phyloP scores from a whole-genome alignment of 2,888 invertebrate species.

The Melanotus villosus region DNA sequence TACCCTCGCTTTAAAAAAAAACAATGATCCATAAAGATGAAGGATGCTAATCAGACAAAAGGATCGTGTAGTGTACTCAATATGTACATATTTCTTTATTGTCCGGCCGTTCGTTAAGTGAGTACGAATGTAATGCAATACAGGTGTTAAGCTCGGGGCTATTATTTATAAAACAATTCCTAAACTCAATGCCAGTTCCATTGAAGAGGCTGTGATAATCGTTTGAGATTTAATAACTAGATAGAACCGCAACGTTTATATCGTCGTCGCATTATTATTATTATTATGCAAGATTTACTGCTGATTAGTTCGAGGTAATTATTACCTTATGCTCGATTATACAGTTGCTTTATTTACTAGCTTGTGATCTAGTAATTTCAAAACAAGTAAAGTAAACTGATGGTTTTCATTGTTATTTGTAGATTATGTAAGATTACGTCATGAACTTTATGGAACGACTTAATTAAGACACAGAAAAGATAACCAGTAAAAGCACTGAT shows the following conservation, averaged over 20 bases:
- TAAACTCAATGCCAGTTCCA: slow-evolving; percentile 28
- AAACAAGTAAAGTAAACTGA: no score
- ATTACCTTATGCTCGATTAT: no score
- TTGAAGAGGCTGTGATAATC: slow-evolving; percentile 12
- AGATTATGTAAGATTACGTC: no score
- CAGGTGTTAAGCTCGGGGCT: slow-evolving; percentile 36
- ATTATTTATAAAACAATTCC: slow-evolving; percentile 28
- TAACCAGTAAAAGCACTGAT: no score
- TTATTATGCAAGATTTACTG: neutral
- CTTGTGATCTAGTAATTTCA: no score
- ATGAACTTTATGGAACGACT: no score
- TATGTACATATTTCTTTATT: slow-evolving; percentile 21
- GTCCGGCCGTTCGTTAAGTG: slow-evolving; percentile 13
- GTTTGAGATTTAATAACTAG: slow-evolving; percentile 5
- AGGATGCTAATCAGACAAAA: slow-evolving; percentile 23
- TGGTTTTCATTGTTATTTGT: no score
- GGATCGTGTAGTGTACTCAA: slow-evolving; percentile 7
- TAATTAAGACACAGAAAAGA: no score
- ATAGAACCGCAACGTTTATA: neutral
- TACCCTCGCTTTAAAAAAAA: slow-evolving; percentile 12
- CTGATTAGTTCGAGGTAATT: neutral
- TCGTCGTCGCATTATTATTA: neutral
- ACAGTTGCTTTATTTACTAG: no score
- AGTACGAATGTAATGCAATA: slow-evolving; percentile 21
- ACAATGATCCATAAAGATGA: slow-evolving; percentile 38